Percentiles rank a stretch among this genome's conserved stretches.
These are phyloP conservation scores for Synodontis membranacea DNA, from an alignment of 2,113 vertebrate genomes.

Conservation along the genomic window DNA sequence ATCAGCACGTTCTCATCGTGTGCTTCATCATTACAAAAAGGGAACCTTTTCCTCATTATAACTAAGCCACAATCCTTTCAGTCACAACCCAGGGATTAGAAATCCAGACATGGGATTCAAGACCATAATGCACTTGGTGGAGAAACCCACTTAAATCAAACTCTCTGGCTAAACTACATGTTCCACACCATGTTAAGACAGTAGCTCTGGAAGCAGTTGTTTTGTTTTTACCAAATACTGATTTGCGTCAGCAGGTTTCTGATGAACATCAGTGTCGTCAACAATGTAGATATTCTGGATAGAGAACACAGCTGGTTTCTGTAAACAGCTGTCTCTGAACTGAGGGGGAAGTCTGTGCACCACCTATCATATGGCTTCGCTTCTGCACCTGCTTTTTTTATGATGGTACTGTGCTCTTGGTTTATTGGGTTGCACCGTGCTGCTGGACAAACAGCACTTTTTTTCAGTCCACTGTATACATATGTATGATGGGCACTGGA, in stretches of 20 bases:
- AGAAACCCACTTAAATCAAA: not conserved
- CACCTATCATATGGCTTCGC: not conserved
- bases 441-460: not conserved
- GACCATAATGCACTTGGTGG: not conserved
- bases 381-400: not conserved
- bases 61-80: not conserved
- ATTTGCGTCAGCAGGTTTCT: not conserved
- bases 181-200: not conserved
- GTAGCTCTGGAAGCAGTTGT: not conserved
- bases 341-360: not conserved
- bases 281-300: not conserved
- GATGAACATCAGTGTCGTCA: not conserved
- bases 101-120: not conserved
- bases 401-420: not conserved
- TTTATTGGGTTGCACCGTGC: not conserved
- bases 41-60: not conserved
- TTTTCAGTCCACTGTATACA: not conserved
- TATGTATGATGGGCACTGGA: not conserved
- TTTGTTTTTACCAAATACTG: not conserved
- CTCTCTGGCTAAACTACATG: not conserved
- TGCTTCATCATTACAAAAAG: not conserved
- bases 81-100: not conserved
- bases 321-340: not conserved
- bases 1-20: not conserved
- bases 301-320: not conserved